Evolutionary conservation across 2,888 invertebrate genomes (phyloP).

Genomic region (Drosophila mercatorum): DNA sequence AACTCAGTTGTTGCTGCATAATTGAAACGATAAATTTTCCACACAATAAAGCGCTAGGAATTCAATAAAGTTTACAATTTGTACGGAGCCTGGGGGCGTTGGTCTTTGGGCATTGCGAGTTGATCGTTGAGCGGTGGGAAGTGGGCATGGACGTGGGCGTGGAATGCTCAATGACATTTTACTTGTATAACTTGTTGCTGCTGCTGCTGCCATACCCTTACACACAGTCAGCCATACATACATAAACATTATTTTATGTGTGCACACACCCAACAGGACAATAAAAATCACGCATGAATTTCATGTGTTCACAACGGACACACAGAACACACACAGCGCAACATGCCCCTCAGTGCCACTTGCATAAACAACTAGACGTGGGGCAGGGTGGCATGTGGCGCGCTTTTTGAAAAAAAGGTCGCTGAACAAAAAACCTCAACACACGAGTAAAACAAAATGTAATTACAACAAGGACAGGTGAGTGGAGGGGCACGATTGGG

Average conservation of each 20-base stretch:
- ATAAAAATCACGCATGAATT: slow-evolving; percentile 78
- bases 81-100: slow-evolving; percentile 14
- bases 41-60: slow-evolving; percentile 72
- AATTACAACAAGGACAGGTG: slow-evolving; percentile 72
- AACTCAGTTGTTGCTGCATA: slow-evolving; percentile 47
- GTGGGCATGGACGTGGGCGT: slow-evolving; percentile 1
- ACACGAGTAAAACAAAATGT: slow-evolving; percentile 76
- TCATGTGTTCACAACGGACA: slow-evolving; percentile 60
- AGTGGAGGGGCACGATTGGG: neutral
- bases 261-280: slow-evolving; percentile 69
- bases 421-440: slow-evolving; percentile 68
- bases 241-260: slow-evolving; percentile 74
- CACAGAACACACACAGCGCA: slow-evolving; percentile 20
- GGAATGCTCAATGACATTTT: slow-evolving; percentile 48
- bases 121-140: slow-evolving; percentile 2
- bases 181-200: slow-evolving; percentile 40
- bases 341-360: slow-evolving; percentile 41
- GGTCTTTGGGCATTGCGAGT: neutral
- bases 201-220: slow-evolving; percentile 55
- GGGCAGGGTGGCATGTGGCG: slow-evolving; percentile 14
- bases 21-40: slow-evolving; percentile 76
- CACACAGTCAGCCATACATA: slow-evolving; percentile 34
- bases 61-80: slow-evolving; percentile 75
- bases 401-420: slow-evolving; percentile 44
- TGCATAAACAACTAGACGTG: slow-evolving; percentile 37